These are phyloP conservation scores for Passer domesticus DNA, from an alignment of 2,113 vertebrate species.

Conservation along the genomic window DNA sequence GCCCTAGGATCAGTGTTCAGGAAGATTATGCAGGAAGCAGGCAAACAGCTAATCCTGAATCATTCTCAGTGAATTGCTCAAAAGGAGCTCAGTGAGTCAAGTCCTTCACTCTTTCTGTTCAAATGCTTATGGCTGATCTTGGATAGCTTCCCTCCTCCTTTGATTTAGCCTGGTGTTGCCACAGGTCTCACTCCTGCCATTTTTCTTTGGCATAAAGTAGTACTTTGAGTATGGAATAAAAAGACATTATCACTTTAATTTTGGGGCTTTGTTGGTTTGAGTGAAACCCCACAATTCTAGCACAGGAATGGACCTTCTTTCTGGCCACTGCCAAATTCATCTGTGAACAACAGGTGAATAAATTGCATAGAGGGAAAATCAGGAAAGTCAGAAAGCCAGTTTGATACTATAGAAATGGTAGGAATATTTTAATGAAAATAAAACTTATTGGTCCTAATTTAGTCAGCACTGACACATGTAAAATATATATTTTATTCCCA, in stretches of 20 bases:
- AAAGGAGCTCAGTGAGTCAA: background rate
- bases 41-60: background rate
- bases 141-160: background rate
- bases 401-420: background rate
- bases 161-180: background rate
- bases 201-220: background rate
- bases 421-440: background rate
- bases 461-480: background rate
- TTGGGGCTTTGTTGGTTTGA: background rate
- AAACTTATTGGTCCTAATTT: background rate
- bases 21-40: background rate
- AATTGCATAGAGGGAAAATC: background rate
- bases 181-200: background rate
- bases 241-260: background rate
- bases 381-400: background rate
- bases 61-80: background rate
- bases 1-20: background rate
- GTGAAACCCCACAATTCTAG: background rate
- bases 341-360: background rate
- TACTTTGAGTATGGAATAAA: background rate
- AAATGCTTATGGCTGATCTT: fast-evolving
- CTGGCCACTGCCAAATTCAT: background rate
- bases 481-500: background rate
- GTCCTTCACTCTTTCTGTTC: background rate
- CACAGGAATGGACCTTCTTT: background rate